Evolutionary conservation across 2,797 vertebrate genomes (phyloP).

Genomic region (Bryconaethiops microstoma): DNA sequence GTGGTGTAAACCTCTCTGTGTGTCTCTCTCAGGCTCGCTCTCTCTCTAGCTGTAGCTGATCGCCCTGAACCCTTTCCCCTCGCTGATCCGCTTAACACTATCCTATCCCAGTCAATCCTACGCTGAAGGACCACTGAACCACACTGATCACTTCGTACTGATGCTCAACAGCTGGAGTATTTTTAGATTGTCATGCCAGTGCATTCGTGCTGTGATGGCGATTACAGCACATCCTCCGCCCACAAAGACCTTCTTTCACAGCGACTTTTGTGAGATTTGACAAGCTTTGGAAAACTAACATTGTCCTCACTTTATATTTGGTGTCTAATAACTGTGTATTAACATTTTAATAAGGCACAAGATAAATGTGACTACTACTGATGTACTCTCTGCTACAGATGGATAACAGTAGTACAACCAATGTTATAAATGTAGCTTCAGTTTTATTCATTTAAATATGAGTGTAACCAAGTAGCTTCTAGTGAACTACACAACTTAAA

Average conservation of each 20-base stretch:
- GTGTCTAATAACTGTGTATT: too few species aligned
- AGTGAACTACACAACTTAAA: too few species aligned
- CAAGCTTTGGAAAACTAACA: background rate
- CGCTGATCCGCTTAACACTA: slow-evolving; percentile 25
- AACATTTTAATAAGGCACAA: too few species aligned
- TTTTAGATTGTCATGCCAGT: background rate
- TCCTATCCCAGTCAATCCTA: slow-evolving; percentile 2
- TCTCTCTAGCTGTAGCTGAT: background rate
- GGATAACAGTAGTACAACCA: too few species aligned
- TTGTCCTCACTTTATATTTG: too few species aligned
- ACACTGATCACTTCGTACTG: background rate
- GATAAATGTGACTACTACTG: too few species aligned
- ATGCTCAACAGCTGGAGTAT: slow-evolving; percentile 8
- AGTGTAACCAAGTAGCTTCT: too few species aligned
- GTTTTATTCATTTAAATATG: too few species aligned
- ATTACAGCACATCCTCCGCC: background rate
- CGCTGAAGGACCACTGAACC: slow-evolving; percentile 1
- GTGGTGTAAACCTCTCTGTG: background rate
- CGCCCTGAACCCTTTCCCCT: background rate
- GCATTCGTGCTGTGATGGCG: background rate
- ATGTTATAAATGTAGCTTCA: too few species aligned
- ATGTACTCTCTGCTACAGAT: too few species aligned
- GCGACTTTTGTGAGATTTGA: background rate
- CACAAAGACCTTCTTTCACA: background rate
- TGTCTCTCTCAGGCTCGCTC: background rate